A percentile compares a stretch with the other conserved stretches of the same genome.
phyloP scores from a whole-genome alignment of 2,888 invertebrate genomes.

The Apoderus coryli region DNA sequence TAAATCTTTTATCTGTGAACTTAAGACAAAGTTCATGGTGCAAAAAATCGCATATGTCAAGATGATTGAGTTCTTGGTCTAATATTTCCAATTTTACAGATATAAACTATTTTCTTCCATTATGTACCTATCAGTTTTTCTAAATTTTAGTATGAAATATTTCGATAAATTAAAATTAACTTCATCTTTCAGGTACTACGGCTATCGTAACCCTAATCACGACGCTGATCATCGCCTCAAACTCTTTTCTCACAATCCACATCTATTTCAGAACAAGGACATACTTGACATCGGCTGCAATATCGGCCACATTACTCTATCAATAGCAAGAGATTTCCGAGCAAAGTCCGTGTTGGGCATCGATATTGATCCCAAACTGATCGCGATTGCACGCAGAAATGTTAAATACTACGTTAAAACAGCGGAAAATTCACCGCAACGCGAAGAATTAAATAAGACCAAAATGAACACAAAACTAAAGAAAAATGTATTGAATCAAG shows the following conservation, averaged over 20 bases:
- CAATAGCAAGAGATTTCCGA: slow-evolving; percentile 71
- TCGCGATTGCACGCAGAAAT: slow-evolving; percentile 60
- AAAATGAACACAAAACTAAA: too few species aligned
- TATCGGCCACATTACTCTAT: slow-evolving; percentile 86
- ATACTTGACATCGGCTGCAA: slow-evolving; percentile 97
- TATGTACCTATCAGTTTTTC: too few species aligned
- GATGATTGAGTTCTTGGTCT: too few species aligned
- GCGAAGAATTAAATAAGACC: too few species aligned
- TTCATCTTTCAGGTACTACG: slow-evolving; percentile 86
- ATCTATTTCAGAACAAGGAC: slow-evolving; percentile 79
- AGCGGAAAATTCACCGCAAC: slow-evolving; percentile 24
- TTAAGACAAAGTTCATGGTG: too few species aligned
- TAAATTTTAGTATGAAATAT: too few species aligned
- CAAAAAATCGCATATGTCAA: too few species aligned
- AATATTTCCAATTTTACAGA: too few species aligned
- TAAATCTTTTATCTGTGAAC: too few species aligned
- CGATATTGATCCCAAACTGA: slow-evolving; percentile 84
- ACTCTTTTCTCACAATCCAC: slow-evolving; percentile 61
- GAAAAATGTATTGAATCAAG: not conserved
- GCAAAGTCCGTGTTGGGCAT: slow-evolving; percentile 82
- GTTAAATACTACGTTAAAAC: slow-evolving; percentile 50
- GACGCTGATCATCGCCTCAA: slow-evolving; percentile 73
- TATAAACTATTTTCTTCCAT: too few species aligned
- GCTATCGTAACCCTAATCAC: slow-evolving; percentile 74
- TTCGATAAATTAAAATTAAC: too few species aligned